A percentile compares a stretch with the other conserved stretches of the same genome.
Evolutionary conservation across 2,888 invertebrate species (phyloP).

Genomic region (Hirtodrosophila confusa): DNA sequence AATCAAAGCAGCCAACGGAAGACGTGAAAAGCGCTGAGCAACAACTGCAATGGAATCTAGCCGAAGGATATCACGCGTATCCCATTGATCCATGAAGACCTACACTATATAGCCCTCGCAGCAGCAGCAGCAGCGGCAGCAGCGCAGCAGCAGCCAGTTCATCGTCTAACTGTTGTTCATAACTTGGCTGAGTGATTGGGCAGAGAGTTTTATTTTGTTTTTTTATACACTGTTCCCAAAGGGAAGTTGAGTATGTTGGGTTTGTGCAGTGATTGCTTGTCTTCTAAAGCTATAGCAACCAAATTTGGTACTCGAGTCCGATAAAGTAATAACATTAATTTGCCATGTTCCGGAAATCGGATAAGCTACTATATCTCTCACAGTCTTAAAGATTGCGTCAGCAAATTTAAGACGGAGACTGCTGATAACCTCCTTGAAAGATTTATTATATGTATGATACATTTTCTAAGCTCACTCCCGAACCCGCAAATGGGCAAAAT

Average conservation of each 20-base stretch:
- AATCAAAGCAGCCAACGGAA: conserved; percentile 69
- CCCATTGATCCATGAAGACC: conserved; percentile 84
- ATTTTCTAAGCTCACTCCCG: too few species aligned
- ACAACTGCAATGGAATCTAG: conserved; percentile 65
- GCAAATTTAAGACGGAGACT: too few species aligned
- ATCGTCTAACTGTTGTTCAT: conserved; percentile 75
- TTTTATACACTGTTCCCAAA: neutral
- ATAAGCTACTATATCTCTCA: too few species aligned
- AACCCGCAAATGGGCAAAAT: too few species aligned
- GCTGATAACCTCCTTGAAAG: too few species aligned
- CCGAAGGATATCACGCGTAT: conserved; percentile 85
- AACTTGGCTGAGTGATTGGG: conserved; percentile 77
- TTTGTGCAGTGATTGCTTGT: too few species aligned
- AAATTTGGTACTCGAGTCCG: too few species aligned
- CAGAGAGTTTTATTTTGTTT: conserved; percentile 36
- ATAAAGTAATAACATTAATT: too few species aligned
- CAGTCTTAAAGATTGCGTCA: too few species aligned
- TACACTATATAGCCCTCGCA: conserved; percentile 57
- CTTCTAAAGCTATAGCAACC: too few species aligned
- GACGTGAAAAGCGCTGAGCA: conserved; percentile 65
- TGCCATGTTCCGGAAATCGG: too few species aligned
- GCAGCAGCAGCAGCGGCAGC: conserved; percentile 14
- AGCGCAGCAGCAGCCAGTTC: conserved; percentile 31
- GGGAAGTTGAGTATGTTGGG: neutral
- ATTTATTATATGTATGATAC: too few species aligned